Evolutionary conservation across 2,797 vertebrate species (phyloP), one percentile per base, ranked within the genome.

Genomic region (Salmo trutta): DNA sequence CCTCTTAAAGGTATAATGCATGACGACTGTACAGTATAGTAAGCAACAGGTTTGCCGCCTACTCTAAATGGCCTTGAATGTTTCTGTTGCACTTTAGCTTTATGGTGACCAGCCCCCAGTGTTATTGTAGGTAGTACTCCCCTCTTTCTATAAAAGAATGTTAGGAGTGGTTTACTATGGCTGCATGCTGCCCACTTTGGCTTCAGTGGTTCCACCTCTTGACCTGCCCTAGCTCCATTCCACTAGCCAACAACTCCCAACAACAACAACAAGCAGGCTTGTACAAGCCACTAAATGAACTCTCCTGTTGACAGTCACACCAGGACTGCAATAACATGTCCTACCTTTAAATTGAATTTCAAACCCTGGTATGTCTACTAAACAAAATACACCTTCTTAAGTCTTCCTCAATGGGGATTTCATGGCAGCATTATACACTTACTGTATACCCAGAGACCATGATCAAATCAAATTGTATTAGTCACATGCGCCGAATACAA

Each of bases 241-340:
- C 75, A 71, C 74, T 64, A 53, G 52, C 71, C 67, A 41, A 71
- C 73, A 78, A 78, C 81, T 53, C 77, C 51, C n/a, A n/a, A n/a
- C 76, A 77, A 73, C 70, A 72, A 64, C 74, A 33, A 15, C 19
- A 24, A 72, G 4, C 33, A 77, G 36, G 29, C 68, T 1, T 41
- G 67, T 65, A 27, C 62, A 27, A 14, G 4, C 17, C 17, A 31
- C 67, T 33, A 33, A 36, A 47, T 24, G 2, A 47, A 21, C 29
- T 29, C 41, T 16, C 12, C 53, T 52, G 27, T 52, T 52, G 65
- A 70, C 59, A 62, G 8, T 21, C 59, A 62, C 24, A 52, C n/a
- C 54, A 5, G 17, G 8, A 21, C 68, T 36, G 36, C 52, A 36
- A 36, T 56, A 70, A 54, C 65, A 56, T 16, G 53, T 29, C 5